Evolutionary conservation across 2,888 invertebrate species (phyloP), one percentile per base, ranked within the genome.

Genomic region (Blera fallax): DNA sequence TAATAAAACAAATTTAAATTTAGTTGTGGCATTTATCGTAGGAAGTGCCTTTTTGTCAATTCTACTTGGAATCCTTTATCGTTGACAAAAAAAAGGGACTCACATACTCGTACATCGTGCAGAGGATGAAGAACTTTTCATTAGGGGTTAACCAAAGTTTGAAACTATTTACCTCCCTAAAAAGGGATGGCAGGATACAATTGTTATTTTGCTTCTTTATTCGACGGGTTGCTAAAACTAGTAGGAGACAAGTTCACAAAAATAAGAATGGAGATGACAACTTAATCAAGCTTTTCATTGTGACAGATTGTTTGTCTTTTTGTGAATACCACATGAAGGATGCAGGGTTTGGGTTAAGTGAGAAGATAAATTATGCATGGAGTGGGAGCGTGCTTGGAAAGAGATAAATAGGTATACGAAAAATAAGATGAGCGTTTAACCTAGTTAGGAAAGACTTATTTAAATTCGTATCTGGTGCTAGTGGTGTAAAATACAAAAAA

Each of bases 241-340:
- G n/a, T 45, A 27, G n/a, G 37, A 14, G 21, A 37, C 45, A 27
- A 56, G n/a, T 74, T 48, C 24, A 8, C 34, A n/a, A 45, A 58
- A 60, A 67, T 45, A 77, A 21, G 67, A 73, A 78, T 78, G 78
- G 48, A 69, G 62, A 78, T 72, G 83, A 83, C 83, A 83, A 78
- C 73, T 78, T 78, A 78, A 83, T 83, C 78, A 83, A 69, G 62
- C 32, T 70, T 50, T 76, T 52, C 56, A 76, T 34, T 58, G 62
- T 69, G 73, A 62, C 78, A 73, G 78, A 79, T 73, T 67, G 48
- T 83, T 62, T 78, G 67, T 72, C 45, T 76, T 69, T 72, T 81
- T 54, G 40, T 58, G 67, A 34, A 24, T 67, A 40, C 27, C 37
- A 58, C 32, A 52, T 34, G 29, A 16, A 24, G 32, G 21, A 7